Percentiles rank a stretch among this genome's conserved stretches.
Evolutionary conservation across 1,140 invertebrate genomes (phyloP).

Genomic region (Drosophila lacertosa): DNA sequence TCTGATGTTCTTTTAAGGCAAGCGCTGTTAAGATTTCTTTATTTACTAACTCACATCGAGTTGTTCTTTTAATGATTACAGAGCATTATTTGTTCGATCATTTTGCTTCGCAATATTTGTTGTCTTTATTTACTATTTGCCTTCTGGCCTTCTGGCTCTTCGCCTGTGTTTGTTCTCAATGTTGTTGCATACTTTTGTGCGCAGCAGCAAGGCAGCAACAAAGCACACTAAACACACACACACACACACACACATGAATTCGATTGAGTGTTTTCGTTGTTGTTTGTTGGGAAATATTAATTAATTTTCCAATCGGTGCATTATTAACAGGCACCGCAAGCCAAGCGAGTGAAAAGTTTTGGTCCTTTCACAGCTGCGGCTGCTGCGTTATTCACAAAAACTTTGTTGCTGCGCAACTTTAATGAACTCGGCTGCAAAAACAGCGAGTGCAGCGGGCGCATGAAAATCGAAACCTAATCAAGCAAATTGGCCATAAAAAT

Average conservation of each 20-base stretch:
- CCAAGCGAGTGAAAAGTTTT: slow-evolving; percentile 46
- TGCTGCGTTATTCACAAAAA: slow-evolving; percentile 31
- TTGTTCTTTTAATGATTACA: not conserved
- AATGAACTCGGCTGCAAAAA: slow-evolving; percentile 48
- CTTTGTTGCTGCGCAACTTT: slow-evolving; percentile 57
- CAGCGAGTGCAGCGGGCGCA: slow-evolving; percentile 64
- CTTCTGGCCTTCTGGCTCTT: slow-evolving; percentile 6
- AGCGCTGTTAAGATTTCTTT: no score
- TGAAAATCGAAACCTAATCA: slow-evolving; percentile 82
- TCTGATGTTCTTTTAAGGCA: no score
- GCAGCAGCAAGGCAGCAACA: slow-evolving; percentile 16
- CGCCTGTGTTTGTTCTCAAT: slow-evolving; percentile 3
- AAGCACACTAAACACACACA: not conserved
- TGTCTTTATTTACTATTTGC: slow-evolving; percentile 14
- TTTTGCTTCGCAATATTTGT: not conserved
- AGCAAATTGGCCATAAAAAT: slow-evolving; percentile 82
- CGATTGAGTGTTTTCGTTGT: not conserved
- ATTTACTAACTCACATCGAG: no score
- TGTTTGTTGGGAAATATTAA: slow-evolving; percentile 47
- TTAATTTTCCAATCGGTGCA: slow-evolving; percentile 50
- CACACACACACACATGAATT: no score
- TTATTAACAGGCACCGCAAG: slow-evolving; percentile 45
- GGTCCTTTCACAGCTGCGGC: slow-evolving; percentile 1
- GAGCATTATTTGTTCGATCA: slow-evolving; percentile 8
- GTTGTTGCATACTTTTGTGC: slow-evolving; percentile 45